These are phyloP conservation scores for Lucilia sericata DNA, from an alignment of 1,140 invertebrate species.

Conservation along the genomic window DNA sequence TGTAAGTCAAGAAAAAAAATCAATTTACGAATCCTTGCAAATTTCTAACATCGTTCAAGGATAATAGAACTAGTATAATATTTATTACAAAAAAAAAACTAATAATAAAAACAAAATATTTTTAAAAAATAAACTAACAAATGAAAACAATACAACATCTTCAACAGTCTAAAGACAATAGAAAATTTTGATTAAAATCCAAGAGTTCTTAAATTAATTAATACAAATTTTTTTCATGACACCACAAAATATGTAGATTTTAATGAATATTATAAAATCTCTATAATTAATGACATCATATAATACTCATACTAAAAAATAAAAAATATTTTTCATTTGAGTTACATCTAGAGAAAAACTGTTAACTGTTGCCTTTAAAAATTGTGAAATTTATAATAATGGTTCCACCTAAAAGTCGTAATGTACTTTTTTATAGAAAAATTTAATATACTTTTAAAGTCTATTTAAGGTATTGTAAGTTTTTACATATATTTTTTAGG, in stretches of 20 bases:
- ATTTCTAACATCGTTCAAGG: conserved; percentile 32
- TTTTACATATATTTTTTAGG: no score
- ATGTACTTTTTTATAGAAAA: no score
- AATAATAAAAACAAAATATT: neutral
- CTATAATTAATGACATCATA: conserved; percentile 11
- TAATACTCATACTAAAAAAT: neutral
- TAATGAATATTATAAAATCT: neutral
- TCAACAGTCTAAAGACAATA: neutral
- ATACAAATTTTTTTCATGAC: neutral
- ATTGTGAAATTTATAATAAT: no score
- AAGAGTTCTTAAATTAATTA: neutral
- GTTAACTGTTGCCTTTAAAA: no score
- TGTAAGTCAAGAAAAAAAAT: conserved; percentile 21
- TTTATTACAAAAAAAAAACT: neutral
- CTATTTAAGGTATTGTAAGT: no score
- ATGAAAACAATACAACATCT: neutral
- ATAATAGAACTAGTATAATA: neutral
- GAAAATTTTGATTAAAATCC: neutral
- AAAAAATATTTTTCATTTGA: no score
- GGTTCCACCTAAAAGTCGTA: no score
- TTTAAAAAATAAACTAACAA: neutral
- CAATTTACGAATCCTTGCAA: conserved; percentile 31
- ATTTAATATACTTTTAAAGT: no score
- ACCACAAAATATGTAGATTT: neutral
- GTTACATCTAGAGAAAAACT: no score